phyloP scores from a whole-genome alignment of 1,140 invertebrate species.

The Drosophila varians region DNA sequence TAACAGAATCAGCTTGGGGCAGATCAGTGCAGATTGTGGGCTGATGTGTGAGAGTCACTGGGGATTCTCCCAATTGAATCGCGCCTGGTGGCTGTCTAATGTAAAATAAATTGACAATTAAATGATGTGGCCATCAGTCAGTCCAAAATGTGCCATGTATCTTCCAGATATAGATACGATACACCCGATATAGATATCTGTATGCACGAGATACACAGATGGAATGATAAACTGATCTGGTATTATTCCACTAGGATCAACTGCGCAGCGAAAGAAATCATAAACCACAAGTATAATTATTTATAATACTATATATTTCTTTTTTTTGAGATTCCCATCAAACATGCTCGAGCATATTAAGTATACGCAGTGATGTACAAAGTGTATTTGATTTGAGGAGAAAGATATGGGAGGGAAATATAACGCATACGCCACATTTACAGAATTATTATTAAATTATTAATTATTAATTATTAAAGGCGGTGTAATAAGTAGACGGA shows the following conservation, averaged over 20 bases:
- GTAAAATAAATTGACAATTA: slow-evolving; percentile 60
- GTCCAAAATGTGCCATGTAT: background rate
- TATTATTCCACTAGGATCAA: slow-evolving; percentile 38
- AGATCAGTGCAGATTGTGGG: slow-evolving; percentile 70
- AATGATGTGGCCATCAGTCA: slow-evolving; percentile 13
- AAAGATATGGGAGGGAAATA: background rate
- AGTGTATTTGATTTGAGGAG: no score
- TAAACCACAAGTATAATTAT: no score
- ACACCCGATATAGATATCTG: background rate
- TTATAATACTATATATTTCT: background rate
- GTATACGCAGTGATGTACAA: background rate
- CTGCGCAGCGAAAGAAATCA: slow-evolving; percentile 17
- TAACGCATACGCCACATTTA: background rate
- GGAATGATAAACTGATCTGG: slow-evolving; percentile 32
- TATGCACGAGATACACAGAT: slow-evolving; percentile 12
- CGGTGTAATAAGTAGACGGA: background rate
- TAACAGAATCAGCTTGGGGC: slow-evolving; percentile 57
- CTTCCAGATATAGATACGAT: background rate
- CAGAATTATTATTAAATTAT: background rate
- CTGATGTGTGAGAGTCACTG: slow-evolving; percentile 19
- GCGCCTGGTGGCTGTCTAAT: slow-evolving; percentile 30
- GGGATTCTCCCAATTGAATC: slow-evolving; percentile 35
- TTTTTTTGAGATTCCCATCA: no score
- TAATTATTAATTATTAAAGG: background rate
- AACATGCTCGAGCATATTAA: no score